A percentile compares a stretch with the other conserved stretches of the same genome.
phyloP scores from a whole-genome alignment of 2,797 vertebrate genomes.

The Micropoecilia bifurca region DNA sequence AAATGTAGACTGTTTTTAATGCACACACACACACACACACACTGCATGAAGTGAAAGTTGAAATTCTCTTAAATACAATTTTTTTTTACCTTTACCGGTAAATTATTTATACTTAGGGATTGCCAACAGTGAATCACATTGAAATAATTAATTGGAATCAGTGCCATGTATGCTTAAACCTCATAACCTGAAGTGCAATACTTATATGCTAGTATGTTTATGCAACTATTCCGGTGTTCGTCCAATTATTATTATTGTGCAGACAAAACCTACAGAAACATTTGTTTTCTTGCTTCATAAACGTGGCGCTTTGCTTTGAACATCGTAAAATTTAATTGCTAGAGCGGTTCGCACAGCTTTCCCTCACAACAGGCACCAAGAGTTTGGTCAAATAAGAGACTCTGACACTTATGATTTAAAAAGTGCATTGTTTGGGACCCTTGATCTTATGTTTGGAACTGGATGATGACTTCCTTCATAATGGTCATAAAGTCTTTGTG shows the following conservation, averaged over 20 bases:
- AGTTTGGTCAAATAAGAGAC: not conserved
- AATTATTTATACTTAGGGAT: not conserved
- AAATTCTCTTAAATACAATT: too few relatives aligned
- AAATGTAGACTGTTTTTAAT: constrained; percentile 19
- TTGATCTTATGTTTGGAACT: not conserved
- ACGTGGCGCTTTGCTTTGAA: not conserved
- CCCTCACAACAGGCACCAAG: not conserved
- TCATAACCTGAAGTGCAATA: not conserved
- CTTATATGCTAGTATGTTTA: not conserved
- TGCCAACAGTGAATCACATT: not conserved
- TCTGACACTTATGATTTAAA: not conserved
- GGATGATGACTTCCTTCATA: not conserved
- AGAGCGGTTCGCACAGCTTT: not conserved
- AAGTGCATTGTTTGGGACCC: not conserved
- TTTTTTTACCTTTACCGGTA: not conserved
- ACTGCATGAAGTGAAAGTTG: constrained; percentile 1
- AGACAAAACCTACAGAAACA: not conserved
- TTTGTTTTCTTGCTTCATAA: not conserved
- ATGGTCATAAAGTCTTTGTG: not conserved
- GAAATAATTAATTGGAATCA: not conserved
- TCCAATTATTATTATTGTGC: not conserved
- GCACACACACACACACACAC: constrained; percentile 20
- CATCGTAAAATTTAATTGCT: not conserved
- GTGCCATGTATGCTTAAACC: not conserved
- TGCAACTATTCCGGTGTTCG: not conserved